These are phyloP conservation scores for Ceramica pisi DNA, from an alignment of 2,888 invertebrate genomes.

Conservation along the genomic window DNA sequence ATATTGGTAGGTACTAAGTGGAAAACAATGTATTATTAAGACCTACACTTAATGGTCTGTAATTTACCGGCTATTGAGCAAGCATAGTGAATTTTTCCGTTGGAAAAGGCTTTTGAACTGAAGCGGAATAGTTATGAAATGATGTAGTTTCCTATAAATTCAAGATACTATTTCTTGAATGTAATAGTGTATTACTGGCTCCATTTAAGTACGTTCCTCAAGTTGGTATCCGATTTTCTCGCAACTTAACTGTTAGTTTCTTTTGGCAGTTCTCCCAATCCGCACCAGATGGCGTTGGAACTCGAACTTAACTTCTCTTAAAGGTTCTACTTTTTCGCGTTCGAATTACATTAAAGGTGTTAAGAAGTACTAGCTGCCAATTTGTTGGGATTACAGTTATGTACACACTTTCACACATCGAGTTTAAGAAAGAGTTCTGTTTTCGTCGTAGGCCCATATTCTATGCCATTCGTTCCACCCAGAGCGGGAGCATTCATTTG, in stretches of 20 bases:
- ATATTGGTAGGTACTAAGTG: too few relatives aligned
- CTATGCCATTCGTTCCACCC: too few relatives aligned
- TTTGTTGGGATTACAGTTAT: slow-evolving; percentile 37
- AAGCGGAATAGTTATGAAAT: too few relatives aligned
- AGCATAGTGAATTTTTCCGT: background rate
- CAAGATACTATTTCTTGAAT: slow-evolving; percentile 9
- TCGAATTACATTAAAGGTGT: slow-evolving; percentile 60
- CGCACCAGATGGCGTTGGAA: slow-evolving; percentile 82
- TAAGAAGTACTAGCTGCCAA: slow-evolving; percentile 50
- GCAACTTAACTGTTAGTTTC: slow-evolving; percentile 67
- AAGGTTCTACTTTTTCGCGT: slow-evolving; percentile 67
- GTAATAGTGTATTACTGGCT: slow-evolving; percentile 12
- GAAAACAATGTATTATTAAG: too few relatives aligned
- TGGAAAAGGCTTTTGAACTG: background rate
- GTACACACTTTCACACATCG: background rate
- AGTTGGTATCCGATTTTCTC: slow-evolving; percentile 63
- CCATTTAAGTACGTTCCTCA: slow-evolving; percentile 46
- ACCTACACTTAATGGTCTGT: too few relatives aligned
- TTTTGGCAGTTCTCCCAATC: slow-evolving; percentile 84
- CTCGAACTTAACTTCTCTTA: slow-evolving; percentile 73
- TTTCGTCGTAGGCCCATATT: background rate
- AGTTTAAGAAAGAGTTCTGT: background rate
- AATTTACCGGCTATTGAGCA: background rate
- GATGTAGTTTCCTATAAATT: background rate
- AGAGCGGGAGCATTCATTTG: too few relatives aligned